A percentile compares a stretch with the other conserved stretches of the same genome.
Evolutionary conservation across 2,888 invertebrate species (phyloP).

Genomic region (Acronicta alni): DNA sequence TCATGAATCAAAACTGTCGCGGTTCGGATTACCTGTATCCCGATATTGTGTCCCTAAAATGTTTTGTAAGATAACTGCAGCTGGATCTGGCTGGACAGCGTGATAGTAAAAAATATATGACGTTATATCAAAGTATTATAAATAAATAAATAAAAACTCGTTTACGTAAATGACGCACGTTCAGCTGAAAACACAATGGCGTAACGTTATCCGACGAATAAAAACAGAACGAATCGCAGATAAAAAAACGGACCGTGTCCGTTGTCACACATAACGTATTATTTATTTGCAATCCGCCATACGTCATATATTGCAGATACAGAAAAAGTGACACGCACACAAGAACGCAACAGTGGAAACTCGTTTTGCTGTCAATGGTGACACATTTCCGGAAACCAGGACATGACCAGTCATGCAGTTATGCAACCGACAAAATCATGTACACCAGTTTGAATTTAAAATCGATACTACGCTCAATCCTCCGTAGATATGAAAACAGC

Average conservation of each 20-base stretch:
- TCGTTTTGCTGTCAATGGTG: conserved; percentile 59
- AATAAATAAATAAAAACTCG: conserved; percentile 67
- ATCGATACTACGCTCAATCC: conserved; percentile 50
- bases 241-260: conserved; percentile 63
- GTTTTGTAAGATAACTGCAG: conserved; percentile 57
- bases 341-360: conserved; percentile 62
- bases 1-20: conserved; percentile 69
- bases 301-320: conserved; percentile 69
- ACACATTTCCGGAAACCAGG: conserved; percentile 62
- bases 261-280: conserved; percentile 65
- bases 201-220: conserved; percentile 66
- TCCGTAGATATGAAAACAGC: conserved; percentile 38
- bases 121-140: conserved; percentile 50
- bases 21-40: conserved; percentile 58
- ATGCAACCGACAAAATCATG: conserved; percentile 62
- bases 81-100: conserved; percentile 26
- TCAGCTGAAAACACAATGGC: conserved; percentile 55
- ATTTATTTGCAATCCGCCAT: conserved; percentile 75
- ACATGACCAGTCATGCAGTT: conserved; percentile 63
- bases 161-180: conserved; percentile 69
- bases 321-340: conserved; percentile 64
- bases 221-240: conserved; percentile 62
- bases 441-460: conserved; percentile 55
- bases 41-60: conserved; percentile 49
- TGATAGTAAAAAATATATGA: conserved; percentile 39